Percentiles rank a stretch among this genome's conserved stretches.
phyloP scores from a whole-genome alignment of 2,888 invertebrate species.

The Clusia tigrina region DNA sequence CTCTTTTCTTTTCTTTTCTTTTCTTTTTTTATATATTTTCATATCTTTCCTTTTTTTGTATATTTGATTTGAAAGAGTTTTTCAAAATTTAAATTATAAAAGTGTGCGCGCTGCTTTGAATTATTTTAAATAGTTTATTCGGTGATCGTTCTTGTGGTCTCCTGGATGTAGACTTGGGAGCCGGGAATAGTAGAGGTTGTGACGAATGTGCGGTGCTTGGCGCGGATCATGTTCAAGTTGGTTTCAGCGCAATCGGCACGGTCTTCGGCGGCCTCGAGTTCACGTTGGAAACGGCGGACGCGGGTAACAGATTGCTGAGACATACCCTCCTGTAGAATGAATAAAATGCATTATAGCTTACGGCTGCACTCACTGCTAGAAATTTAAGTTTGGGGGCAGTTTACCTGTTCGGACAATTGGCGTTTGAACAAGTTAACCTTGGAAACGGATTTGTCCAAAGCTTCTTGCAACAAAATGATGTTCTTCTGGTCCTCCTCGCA shows the following conservation, averaged over 20 bases:
- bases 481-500: constrained; percentile 98
- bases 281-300: constrained; percentile 97
- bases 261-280: constrained; percentile 96
- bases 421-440: constrained; percentile 95
- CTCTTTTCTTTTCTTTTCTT: not conserved
- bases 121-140: constrained; percentile 50
- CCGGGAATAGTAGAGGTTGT: constrained; percentile 93
- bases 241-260: constrained; percentile 94
- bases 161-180: constrained; percentile 89
- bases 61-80: too few species aligned
- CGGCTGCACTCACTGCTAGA: not conserved
- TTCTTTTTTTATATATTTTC: not conserved
- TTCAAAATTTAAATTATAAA: constrained; percentile 46
- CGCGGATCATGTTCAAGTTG: constrained; percentile 92
- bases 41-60: not conserved
- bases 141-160: constrained; percentile 73
- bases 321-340: constrained; percentile 78
- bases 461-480: constrained; percentile 88
- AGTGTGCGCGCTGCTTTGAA: constrained; percentile 17
- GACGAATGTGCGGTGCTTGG: constrained; percentile 98
- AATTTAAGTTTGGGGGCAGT: constrained; percentile 11
- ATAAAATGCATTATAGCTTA: constrained; percentile 27
- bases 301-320: constrained; percentile 92
- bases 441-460: constrained; percentile 84
- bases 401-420: constrained; percentile 90